Conservation (phyloP, 2,797 vertebrate species). For the Myotis vivesi region DNA sequence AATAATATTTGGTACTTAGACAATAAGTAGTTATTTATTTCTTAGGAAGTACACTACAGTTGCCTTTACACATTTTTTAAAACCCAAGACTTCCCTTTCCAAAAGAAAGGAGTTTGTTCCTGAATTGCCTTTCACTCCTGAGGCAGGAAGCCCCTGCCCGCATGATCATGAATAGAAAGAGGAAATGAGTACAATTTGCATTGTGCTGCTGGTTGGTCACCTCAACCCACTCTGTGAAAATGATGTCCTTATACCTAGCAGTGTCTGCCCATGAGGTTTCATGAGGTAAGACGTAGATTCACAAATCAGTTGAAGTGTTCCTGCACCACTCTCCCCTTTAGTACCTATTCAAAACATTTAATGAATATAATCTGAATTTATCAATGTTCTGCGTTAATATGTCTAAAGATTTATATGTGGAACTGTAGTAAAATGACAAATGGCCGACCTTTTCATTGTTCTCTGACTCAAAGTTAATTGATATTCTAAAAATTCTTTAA, state of each 20-base stretch:
- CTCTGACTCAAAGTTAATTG: background rate
- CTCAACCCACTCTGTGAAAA: background rate
- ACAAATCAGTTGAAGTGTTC: background rate
- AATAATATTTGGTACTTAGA: background rate
- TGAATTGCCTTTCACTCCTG: background rate
- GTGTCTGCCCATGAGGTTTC: background rate
- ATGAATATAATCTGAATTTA: background rate
- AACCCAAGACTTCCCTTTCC: background rate
- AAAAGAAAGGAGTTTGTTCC: background rate
- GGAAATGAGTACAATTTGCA: slow-evolving; percentile 15
- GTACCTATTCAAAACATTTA: background rate
- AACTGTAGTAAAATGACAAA: background rate
- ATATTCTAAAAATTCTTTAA: background rate
- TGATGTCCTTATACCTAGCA: background rate
- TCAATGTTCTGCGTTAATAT: background rate
- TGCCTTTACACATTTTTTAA: background rate
- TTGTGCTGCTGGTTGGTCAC: slow-evolving; percentile 22
- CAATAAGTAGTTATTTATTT: slow-evolving; percentile 15
- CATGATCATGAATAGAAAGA: background rate
- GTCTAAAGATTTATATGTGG: background rate
- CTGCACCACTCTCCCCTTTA: background rate
- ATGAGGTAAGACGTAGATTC: background rate
- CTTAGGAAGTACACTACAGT: background rate
- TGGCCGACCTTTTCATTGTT: background rate
- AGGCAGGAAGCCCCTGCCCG: background rate